Base-by-base conservation (phyloP, 2,113 vertebrate genomes). In the Eulemur rufifrons region DNA sequence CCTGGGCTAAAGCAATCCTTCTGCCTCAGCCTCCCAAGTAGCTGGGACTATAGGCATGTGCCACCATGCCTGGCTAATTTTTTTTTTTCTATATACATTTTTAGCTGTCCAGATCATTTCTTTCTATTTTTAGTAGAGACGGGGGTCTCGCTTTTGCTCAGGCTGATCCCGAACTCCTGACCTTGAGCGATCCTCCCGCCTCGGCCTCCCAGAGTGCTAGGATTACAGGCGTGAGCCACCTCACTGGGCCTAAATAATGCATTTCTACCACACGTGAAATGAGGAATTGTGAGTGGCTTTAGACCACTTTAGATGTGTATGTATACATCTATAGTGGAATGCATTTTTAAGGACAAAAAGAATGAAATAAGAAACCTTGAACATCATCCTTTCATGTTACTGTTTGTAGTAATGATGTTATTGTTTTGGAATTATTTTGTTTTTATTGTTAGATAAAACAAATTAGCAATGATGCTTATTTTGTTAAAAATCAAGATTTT, bases 401-500 rank as follows among this genome's bases (percentile, higher is more conserved):
- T 37, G 8, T 83, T 89, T 66, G 21, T 74, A 77, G 42, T 89
- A 23, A 56, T 68, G 47, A 37, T 6, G 3, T 68, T 80, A 50
- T 34, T 64, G 8, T 76, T 76, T 66, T 29, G 13, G 32, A 64
- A 56, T 54, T 64, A 68, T 56, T 83, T 89, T 83, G 45, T 63
- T 94, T 80, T 74, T 64, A 17, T 76, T 56, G 59, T 56, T 89
- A 71, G 10, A 32, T 71, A 39, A 71, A 37, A 10, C 68, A 71
- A 71, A 39, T 71, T 37, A 71, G 20, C 20, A 71, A 37, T 68
- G 81, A 25, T 87, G 14, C 59, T 45, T 82, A 69, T 37, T 86
- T 78, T 78, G 47, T 68, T 66, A 93, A 83, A 81, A 81, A 71
- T 71, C 52, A 94, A 90, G 25, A 59, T 90, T 90, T 85, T 90